Base-by-base conservation (phyloP, 2,888 invertebrate genomes). In the Tetheella fluctuosa region DNA sequence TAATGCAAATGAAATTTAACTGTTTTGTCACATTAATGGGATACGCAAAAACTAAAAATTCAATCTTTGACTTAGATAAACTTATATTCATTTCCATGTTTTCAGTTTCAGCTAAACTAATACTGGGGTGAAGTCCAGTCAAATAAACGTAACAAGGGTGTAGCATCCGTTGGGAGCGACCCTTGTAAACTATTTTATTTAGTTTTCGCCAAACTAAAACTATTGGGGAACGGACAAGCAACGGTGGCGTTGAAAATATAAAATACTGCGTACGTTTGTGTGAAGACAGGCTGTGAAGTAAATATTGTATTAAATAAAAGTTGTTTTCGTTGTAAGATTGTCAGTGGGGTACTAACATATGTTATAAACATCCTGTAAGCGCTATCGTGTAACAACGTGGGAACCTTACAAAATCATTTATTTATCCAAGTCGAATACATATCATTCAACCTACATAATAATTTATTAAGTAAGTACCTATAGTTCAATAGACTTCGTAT, bases 151-250 rank as follows among this genome's bases (percentile, higher is more conserved):
- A 79, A 77, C 75, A 75, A 76, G 76, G 77, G 73, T 76, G 69
- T 74, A 64, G 63, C 56, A 71, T 77, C 85, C 84, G 65, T 62
- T 59, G 86, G 83, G 85, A 80, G 61, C 67, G 67, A 81, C 84
- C 83, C 81, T 79, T 80, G 78, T 77, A 77, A 85, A 85, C 81
- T 83, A 81, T 84, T 86, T 85, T 83, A 84, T 84, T 82, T 80
- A 75, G 74, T 79, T 83, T 83, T 72, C 72, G 63, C 68, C 61
- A 63, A 76, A 74, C 66, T 69, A 67, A 60, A 69, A 64, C 55
- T 55, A 55, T 66, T 67, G 59, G 60, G 60, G 63, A 69, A 70
- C 65, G 61, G 65, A 68, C 60, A 60, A 13, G 59, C 55, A 54
- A 54, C 59, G 28, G 64, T 48, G 64, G 48, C 34, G 55, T 17